Base-by-base conservation (phyloP, 2,797 vertebrate genomes). In the Sebastes taczanowskii region DNA sequence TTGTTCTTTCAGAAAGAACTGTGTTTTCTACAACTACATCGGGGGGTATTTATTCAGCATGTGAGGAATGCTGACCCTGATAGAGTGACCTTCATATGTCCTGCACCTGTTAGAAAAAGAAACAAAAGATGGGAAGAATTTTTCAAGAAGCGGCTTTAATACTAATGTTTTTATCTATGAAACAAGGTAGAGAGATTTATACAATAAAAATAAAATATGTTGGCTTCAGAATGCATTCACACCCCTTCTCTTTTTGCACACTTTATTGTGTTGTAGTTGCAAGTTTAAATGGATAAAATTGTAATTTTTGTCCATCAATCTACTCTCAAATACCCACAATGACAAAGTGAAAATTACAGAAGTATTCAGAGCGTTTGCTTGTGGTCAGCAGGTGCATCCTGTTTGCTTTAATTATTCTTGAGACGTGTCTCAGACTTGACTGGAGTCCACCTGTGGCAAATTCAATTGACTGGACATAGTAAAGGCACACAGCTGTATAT, bases 1-100 rank as follows among this genome's bases (percentile, higher is more conserved):
- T 77, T 76, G 30, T 78, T 80, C 49, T 71, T 63, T 22, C 27
- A 55, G 52, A 53, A 18, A 34, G 18, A 85, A 46, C 32, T n/a
- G 7, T 53, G 11, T 23, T 67, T 62, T 46, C 61, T 29, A 35
- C 2, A 42, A 42, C 55, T 34, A 23, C 32, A 34, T 4, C 11
- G 18, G 18, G 18, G 42, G 30, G 32, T 30, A 27, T 73, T 63
- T 18, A 5, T 61, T 27, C 30, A 35, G 23, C 29, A 49, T 66
- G 52, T 53, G 25, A 64, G 30, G 63, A 78, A 84, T 73, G 67
- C 1, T 9, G 61, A 29, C 23, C 16, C 29, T 34, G 22, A 64
- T 52, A n/a, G 20, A 56, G 53, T 67, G 58, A 11, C 13, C 22
- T 70, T 66, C 82, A 71, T 74, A 62, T 22, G 13, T 69, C 27